These are phyloP conservation scores for Mimumesa dahlbomi DNA, from an alignment of 2,888 invertebrate species.

Conservation along the genomic window DNA sequence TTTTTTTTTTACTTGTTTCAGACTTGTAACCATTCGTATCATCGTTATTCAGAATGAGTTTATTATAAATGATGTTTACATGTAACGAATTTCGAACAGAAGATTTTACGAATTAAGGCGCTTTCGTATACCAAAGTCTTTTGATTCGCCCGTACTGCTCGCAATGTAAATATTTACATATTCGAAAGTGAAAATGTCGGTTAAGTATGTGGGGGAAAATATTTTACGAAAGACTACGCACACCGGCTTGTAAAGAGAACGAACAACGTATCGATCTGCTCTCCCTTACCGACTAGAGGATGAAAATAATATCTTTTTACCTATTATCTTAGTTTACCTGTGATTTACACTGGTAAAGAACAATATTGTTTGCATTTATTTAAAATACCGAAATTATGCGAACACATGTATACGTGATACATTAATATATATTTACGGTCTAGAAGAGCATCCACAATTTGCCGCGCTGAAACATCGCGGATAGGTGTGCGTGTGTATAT, in stretches of 20 bases:
- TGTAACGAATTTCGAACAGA: not conserved
- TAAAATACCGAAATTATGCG: constrained; percentile 14
- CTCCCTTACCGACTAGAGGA: constrained; percentile 54
- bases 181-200: not conserved
- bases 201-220: constrained; percentile 6
- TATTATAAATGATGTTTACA: not conserved
- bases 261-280: constrained; percentile 64
- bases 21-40: too few species aligned
- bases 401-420: constrained; percentile 23
- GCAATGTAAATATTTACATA: not conserved
- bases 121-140: not conserved
- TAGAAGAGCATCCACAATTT: constrained; percentile 52
- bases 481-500: constrained; percentile 15
- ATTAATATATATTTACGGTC: constrained; percentile 51
- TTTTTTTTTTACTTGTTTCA: not conserved
- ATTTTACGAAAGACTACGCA: constrained; percentile 41
- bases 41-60: too few species aligned
- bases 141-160: not conserved
- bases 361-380: constrained; percentile 21
- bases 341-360: constrained; percentile 7
- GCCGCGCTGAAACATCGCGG: constrained; percentile 60
- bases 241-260: constrained; percentile 54
- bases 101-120: too few species aligned
- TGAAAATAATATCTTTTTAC: constrained; percentile 24
- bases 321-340: constrained; percentile 7